These are phyloP conservation scores for Pterois miles DNA, from an alignment of 2,797 vertebrate genomes.

Conservation along the genomic window DNA sequence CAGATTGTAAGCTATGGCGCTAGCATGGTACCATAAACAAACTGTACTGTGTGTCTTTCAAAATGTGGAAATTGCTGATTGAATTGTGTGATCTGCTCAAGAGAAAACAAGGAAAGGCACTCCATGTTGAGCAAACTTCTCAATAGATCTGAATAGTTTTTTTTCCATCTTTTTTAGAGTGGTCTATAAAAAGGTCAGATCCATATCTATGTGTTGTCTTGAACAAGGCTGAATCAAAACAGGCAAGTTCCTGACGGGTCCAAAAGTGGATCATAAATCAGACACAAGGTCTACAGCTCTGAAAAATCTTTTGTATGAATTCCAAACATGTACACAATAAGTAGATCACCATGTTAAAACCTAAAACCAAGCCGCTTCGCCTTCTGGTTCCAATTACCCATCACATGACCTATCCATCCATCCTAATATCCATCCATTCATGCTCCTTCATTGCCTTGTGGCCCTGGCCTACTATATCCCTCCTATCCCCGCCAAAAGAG, in stretches of 20 bases:
- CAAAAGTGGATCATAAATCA: not conserved
- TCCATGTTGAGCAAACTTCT: not conserved
- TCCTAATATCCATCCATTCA: slow-evolving; percentile 49
- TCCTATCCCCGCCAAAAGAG: slow-evolving; percentile 54
- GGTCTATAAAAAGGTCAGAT: not conserved
- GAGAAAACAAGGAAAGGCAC: not conserved
- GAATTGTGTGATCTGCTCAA: not conserved
- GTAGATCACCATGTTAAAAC: slow-evolving; percentile 42
- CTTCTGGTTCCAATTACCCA: slow-evolving; percentile 78
- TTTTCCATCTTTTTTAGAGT: not conserved
- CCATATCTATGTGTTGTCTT: not conserved
- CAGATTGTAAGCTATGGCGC: not conserved
- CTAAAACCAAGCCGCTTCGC: slow-evolving; percentile 40
- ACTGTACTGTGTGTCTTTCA: not conserved
- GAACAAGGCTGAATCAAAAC: not conserved
- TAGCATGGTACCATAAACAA: not conserved
- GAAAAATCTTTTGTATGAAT: not conserved
- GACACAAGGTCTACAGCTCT: not conserved
- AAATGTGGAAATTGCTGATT: not conserved
- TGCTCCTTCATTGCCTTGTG: slow-evolving; percentile 47
- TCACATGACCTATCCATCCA: slow-evolving; percentile 73
- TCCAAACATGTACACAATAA: slow-evolving; percentile 9
- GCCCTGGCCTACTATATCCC: slow-evolving; percentile 47
- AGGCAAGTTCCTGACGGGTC: not conserved
- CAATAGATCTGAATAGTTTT: not conserved